These are phyloP conservation scores for Halictus quadricinctus DNA, from an alignment of 2,888 invertebrate genomes.

Conservation along the genomic window DNA sequence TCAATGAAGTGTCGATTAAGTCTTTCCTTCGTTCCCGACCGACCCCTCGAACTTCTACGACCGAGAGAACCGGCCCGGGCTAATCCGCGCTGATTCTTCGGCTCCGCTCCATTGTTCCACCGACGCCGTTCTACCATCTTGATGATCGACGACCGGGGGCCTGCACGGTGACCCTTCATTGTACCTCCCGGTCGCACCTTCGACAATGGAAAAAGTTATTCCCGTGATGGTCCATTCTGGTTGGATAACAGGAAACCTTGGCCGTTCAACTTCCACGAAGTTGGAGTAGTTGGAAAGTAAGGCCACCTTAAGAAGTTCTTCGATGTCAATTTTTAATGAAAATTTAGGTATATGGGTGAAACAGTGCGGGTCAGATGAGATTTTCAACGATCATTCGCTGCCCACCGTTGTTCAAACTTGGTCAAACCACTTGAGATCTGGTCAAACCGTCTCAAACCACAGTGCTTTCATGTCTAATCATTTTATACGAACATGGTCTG, in stretches of 20 bases:
- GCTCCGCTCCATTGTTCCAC: not conserved
- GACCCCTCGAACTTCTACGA: not conserved
- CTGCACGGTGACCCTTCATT: not conserved
- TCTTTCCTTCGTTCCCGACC: slow-evolving; percentile 31
- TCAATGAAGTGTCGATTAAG: slow-evolving; percentile 50
- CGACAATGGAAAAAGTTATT: not conserved
- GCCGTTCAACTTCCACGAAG: not conserved
- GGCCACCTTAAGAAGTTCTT: not conserved
- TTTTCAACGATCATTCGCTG: not conserved
- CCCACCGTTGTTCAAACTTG: not conserved
- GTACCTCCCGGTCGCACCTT: not conserved
- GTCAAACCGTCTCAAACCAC: not conserved
- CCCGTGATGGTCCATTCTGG: slow-evolving; percentile 4
- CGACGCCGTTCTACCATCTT: not conserved
- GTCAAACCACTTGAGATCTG: not conserved
- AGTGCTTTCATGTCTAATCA: not conserved
- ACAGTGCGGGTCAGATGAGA: not conserved
- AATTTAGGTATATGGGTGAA: not conserved
- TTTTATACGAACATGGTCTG: no score
- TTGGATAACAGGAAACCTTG: not conserved
- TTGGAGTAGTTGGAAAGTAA: not conserved
- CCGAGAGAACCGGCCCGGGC: not conserved
- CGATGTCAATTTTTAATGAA: not conserved
- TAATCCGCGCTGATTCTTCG: slow-evolving; percentile 12
- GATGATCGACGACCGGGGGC: not conserved